phyloP scores from a whole-genome alignment of 53 echinoderm and acorn worm species.

The Luidia sarsii region DNA sequence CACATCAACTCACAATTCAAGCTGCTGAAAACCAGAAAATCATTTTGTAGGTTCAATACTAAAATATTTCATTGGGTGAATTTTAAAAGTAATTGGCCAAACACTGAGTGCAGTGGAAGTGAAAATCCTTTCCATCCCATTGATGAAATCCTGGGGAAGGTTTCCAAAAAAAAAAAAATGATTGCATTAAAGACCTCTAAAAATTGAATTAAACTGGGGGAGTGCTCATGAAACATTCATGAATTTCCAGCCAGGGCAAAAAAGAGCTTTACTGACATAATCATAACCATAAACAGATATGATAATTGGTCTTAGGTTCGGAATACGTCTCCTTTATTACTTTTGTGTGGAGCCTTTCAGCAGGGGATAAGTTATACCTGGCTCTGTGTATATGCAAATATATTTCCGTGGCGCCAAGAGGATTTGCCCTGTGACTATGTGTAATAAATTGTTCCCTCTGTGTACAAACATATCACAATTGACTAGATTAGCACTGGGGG shows the following conservation, averaged over 20 bases:
- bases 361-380: constrained; percentile 28
- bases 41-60: too few relatives aligned
- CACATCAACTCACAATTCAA: too few relatives aligned
- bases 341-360: constrained; percentile 12
- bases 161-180: too few relatives aligned
- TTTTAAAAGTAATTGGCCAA: too few relatives aligned
- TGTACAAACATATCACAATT: constrained; percentile 22
- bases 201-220: not conserved
- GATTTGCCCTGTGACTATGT: not conserved
- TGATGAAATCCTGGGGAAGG: too few relatives aligned
- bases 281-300: constrained; percentile 14
- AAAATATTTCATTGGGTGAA: too few relatives aligned
- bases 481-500: constrained; percentile 29
- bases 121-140: too few relatives aligned
- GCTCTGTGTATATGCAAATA: constrained; percentile 24
- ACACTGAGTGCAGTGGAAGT: too few relatives aligned
- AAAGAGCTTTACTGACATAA: constrained; percentile 16
- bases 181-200: too few relatives aligned
- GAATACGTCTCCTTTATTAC: constrained; percentile 37
- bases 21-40: too few relatives aligned
- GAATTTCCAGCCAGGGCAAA: constrained; percentile 9
- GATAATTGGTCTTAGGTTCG: not conserved
- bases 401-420: constrained; percentile 35
- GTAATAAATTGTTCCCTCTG: constrained; percentile 41
- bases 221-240: constrained; percentile 10